phyloP scores from a whole-genome alignment of 1,140 invertebrate species.

The Helicoverpa zea region DNA sequence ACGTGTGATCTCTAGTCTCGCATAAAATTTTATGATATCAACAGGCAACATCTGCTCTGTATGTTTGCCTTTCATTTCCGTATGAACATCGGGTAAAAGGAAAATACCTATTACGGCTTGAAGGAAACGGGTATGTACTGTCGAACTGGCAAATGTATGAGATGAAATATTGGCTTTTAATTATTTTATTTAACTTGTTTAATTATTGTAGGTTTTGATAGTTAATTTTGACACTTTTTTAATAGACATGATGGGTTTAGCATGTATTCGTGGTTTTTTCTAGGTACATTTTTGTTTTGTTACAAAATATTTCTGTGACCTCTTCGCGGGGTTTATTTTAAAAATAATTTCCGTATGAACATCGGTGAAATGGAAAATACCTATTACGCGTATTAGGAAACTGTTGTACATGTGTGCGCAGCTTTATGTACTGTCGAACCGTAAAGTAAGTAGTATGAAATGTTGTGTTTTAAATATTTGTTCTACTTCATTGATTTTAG shows the following conservation, averaged over 20 bases:
- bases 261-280: too few species aligned
- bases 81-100: slow-evolving; percentile 9
- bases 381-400: too few species aligned
- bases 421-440: too few species aligned
- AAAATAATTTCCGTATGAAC: too few species aligned
- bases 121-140: not conserved
- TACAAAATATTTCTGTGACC: too few species aligned
- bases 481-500: not conserved
- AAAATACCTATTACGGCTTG: slow-evolving; percentile 31
- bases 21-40: slow-evolving; percentile 1
- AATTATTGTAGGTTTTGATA: too few species aligned
- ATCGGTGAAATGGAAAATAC: too few species aligned
- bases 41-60: not conserved
- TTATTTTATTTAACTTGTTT: not conserved
- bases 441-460: not conserved
- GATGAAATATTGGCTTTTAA: not conserved
- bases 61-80: slow-evolving; percentile 29
- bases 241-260: too few species aligned
- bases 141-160: not conserved
- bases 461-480: not conserved
- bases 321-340: too few species aligned
- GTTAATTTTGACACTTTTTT: too few species aligned
- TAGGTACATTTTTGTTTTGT: too few species aligned
- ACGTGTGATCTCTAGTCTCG: too few species aligned
- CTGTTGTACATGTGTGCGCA: not conserved